Evolutionary conservation across 2,888 invertebrate species (phyloP), one percentile per base, ranked within the genome.

Genomic region (Fabriciana adippe): DNA sequence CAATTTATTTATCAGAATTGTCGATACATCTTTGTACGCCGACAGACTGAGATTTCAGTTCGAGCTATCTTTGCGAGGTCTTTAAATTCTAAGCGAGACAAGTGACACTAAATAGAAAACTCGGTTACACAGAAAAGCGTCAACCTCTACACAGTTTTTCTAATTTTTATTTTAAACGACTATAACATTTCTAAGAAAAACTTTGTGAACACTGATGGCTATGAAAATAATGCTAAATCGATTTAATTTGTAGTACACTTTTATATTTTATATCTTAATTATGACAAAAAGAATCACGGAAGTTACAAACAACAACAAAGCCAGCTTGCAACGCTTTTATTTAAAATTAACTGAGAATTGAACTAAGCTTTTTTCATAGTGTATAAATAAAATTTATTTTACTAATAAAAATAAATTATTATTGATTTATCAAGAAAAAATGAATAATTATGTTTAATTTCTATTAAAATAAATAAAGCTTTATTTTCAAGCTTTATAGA

Each of bases 91-190:
- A 65, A 65, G 62, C 64, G 56, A 71, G 71, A 69, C 69, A 71
- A 71, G 71, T 71, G 71, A 71, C 71, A 71, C 69, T 71, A 71
- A 71, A 71, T 71, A 71, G 71, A 69, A 71, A 71, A 71, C 71
- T 71, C 62, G 67, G 50, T 71, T 71, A 71, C 66, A 66, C 66
- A 61, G 71, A 63, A 71, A 69, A 71, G 56, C 71, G 71, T 62
- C 64, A 64, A 64, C 61, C 64, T 67, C 47, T 59, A 59, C 57
- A 62, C 54, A 69, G 53, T 67, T 67, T 67, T 62, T 62, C 55
- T 69, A 64, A 68, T 59, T 69, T 69, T 67, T 62, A 66, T 67
- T 65, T 59, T 64, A 59, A 61, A 56, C n/a, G 53, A 35, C 54
- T 55, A 61, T 71, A 64, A 59, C 59, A 35, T 31, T 31, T 63